phyloP scores from a whole-genome alignment of 2,888 invertebrate genomes.

The Lamproptera curius region DNA sequence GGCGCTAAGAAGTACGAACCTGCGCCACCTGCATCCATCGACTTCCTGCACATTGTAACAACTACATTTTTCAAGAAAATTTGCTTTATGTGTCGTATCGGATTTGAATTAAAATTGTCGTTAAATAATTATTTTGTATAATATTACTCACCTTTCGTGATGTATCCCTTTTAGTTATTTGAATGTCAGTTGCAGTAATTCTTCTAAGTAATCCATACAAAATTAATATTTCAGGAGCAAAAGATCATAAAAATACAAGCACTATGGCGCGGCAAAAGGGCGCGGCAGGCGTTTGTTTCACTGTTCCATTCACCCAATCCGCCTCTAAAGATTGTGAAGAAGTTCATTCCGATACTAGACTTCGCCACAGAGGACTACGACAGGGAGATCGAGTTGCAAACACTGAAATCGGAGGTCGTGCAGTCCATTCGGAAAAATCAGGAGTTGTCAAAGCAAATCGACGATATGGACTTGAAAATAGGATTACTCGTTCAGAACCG shows the following conservation, averaged over 20 bases:
- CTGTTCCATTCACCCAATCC: constrained; percentile 77
- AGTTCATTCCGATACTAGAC: constrained; percentile 83
- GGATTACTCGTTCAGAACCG: constrained; percentile 88
- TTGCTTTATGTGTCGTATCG: too few species aligned
- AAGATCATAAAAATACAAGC: constrained; percentile 82
- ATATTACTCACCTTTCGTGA: too few species aligned
- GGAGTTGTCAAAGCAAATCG: constrained; percentile 83
- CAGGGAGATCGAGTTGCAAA: constrained; percentile 82
- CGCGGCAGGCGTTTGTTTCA: constrained; percentile 80
- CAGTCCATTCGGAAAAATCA: constrained; percentile 85
- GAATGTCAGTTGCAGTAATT: too few species aligned
- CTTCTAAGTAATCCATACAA: too few species aligned
- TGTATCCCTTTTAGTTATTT: too few species aligned
- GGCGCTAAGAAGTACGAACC: too few species aligned
- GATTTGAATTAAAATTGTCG: too few species aligned
- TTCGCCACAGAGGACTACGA: constrained; percentile 85
- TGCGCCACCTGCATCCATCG: too few species aligned
- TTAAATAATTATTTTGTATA: too few species aligned
- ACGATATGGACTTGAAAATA: constrained; percentile 88
- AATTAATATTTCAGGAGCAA: constrained; percentile 56
- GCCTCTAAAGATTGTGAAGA: constrained; percentile 78
- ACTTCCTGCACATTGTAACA: too few species aligned
- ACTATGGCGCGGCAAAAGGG: constrained; percentile 81
- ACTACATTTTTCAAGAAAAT: too few species aligned
- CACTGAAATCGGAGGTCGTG: constrained; percentile 83